Base-by-base conservation (phyloP, 2,113 vertebrate genomes). In the Peromyscus leucopus region DNA sequence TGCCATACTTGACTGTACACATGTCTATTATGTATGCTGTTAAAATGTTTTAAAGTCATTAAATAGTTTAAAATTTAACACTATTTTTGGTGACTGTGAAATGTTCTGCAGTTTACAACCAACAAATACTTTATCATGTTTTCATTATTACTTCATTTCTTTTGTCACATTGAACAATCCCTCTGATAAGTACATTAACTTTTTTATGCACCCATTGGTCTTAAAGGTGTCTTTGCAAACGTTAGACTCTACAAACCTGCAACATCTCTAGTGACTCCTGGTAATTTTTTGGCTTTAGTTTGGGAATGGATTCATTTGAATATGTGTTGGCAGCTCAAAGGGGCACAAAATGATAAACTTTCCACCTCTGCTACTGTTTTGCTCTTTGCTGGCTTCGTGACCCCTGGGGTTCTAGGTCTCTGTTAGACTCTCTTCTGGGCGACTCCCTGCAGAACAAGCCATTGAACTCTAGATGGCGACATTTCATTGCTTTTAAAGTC, bases 391-490 rank as follows among this genome's bases (percentile, higher is more conserved):
- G 36, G 15, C 0, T 16, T n/a, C 4, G 4, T 22, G 5, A 75
- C 21, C 26, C 15, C 22, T 33, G 55, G 1, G 61, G 24, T 74
- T 83, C 42, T 31, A 48, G 31, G 8, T 46, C 76, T 90, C 67
- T 7, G 8, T 31, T 33, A 4, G 39, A 24, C 28, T 12, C 2
- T 65, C 7, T 69, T 90, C 83, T 0, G 3, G 7, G n/a, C 1
- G 51, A 57, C 15, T 33, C 7, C n/a, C 72, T 98, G 96, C 55
- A 94, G 86, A 1, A 59, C 51, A 69, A 31, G 12, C 4, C 3
- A 26, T 4, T 42, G 2, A 61, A 9, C 97, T 6, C 65, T 96
- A 98, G 98, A 89, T 97, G 98, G 96, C 63, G 6, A 42, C 72
- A 0, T 96, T 94, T 91, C 46, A 75, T 42, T 59, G 55, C 11